Evolutionary conservation across 2,888 invertebrate species (phyloP).

Genomic region (Nephrotoma appendiculata): DNA sequence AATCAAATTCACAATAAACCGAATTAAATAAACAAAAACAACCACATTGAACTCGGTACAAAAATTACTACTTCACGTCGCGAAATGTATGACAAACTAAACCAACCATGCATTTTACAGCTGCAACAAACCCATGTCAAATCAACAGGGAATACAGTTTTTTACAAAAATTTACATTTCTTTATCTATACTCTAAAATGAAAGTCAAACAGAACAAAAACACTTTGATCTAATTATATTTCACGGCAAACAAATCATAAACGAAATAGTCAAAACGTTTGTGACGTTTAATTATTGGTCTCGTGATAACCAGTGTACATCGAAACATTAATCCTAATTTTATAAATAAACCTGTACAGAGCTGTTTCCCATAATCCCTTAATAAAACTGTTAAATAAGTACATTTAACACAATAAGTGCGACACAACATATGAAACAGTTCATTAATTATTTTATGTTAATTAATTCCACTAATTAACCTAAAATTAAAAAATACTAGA

Average conservation of each 20-base stretch:
- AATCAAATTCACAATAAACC: not conserved
- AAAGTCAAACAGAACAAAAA: not conserved
- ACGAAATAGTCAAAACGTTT: not conserved
- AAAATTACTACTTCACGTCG: not conserved
- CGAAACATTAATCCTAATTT: not conserved
- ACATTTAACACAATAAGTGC: not conserved
- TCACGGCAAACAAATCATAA: not conserved
- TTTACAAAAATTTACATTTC: not conserved
- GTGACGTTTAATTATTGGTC: not conserved
- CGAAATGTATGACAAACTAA: not conserved
- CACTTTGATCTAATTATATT: not conserved
- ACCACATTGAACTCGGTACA: not conserved
- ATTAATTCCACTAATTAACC: not conserved
- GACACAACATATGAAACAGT: not conserved
- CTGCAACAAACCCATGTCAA: not conserved
- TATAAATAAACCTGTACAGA: not conserved
- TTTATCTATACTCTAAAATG: not conserved
- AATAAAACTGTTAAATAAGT: not conserved
- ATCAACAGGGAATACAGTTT: not conserved
- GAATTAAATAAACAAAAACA: not conserved
- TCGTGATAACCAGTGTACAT: not conserved
- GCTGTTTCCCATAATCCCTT: not conserved
- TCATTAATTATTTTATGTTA: not conserved
- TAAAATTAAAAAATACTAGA: not conserved
- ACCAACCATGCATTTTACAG: not conserved